Percentiles rank a stretch among this genome's conserved stretches.
Conservation (phyloP, 2,113 vertebrate species). For the Limnothrissa miodon region DNA sequence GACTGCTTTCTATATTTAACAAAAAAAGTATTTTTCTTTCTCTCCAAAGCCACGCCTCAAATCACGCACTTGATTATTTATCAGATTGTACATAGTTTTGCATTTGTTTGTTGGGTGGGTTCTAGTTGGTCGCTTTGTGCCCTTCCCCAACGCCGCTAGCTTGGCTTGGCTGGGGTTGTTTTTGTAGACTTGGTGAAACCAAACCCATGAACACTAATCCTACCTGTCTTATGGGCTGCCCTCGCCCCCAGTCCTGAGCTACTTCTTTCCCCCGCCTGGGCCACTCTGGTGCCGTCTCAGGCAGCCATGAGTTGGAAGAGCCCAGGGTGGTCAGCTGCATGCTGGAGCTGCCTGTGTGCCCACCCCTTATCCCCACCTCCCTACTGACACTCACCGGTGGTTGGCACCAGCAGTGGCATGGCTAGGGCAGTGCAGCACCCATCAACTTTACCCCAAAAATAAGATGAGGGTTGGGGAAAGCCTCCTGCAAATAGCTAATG, state of each 20-base stretch:
- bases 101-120: slow-evolving; percentile 40
- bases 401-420: slow-evolving; percentile 40
- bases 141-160: not conserved
- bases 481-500: slow-evolving; percentile 53
- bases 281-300: slow-evolving; percentile 21
- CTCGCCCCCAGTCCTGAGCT: slow-evolving; percentile 25
- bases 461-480: slow-evolving; percentile 58
- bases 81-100: slow-evolving; percentile 78
- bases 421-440: slow-evolving; percentile 18
- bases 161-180: slow-evolving; percentile 10
- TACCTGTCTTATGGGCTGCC: slow-evolving; percentile 55
- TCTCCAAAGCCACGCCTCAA: slow-evolving; percentile 72
- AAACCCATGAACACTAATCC: slow-evolving; percentile 53
- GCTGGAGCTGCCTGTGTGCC: not conserved
- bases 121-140: not conserved
- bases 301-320: not conserved
- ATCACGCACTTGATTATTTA: slow-evolving; percentile 75
- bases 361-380: not conserved
- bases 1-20: slow-evolving; percentile 54
- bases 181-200: slow-evolving; percentile 62
- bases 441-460: slow-evolving; percentile 23
- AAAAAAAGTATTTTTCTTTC: slow-evolving; percentile 58
- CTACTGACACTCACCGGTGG: slow-evolving; percentile 12
- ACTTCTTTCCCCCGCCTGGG: not conserved
- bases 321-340: not conserved